Evolutionary conservation across 2,113 vertebrate genomes (phyloP), one percentile per base, ranked within the genome.

Genomic region (Lepisosteus osseus): DNA sequence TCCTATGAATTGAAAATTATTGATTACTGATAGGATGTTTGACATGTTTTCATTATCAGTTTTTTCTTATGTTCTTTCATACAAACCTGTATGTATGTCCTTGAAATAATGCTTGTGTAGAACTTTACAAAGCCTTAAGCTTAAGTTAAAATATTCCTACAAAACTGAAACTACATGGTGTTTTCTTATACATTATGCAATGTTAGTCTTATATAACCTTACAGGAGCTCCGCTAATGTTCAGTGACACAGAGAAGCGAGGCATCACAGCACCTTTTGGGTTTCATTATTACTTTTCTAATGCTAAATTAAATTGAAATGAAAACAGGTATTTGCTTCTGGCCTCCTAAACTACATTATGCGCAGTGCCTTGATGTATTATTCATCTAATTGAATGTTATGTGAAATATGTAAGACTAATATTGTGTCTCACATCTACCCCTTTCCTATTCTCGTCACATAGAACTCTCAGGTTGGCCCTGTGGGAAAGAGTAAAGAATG

Each of bases 341-440:
- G 41, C 17, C 17, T 43, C 6, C 9, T n/a, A 15, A 65, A 12
- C 62, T 41, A 29, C 41, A 13, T 13, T 59, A 1, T 14, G n/a
- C 14, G 57, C 57, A 59, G 57, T 59, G 9, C 9, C 57, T 43
- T 65, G 29, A 65, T 65, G 62, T 4, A 65, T 15, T 17, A 9
- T 41, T 65, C 62, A 6, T 40, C 17, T 65, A 65, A 65, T 65
- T 65, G 62, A 65, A 65, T 65, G 62, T 65, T 65, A 65, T 65
- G 3, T 65, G 62, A 65, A 65, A 43, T 65, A 65, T 40, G 41
- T 15, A 65, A 65, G 62, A 40, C 29, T 65, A 65, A 41, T 65
- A 8, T 43, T 12, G 6, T 65, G 62, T 15, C 62, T 65, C 62
- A 40, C 62, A 65, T 65, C 62, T 65, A 5, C 62, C 8, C 13